phyloP scores from a whole-genome alignment of 2,113 vertebrate genomes.

The Circaetus cinerascens region DNA sequence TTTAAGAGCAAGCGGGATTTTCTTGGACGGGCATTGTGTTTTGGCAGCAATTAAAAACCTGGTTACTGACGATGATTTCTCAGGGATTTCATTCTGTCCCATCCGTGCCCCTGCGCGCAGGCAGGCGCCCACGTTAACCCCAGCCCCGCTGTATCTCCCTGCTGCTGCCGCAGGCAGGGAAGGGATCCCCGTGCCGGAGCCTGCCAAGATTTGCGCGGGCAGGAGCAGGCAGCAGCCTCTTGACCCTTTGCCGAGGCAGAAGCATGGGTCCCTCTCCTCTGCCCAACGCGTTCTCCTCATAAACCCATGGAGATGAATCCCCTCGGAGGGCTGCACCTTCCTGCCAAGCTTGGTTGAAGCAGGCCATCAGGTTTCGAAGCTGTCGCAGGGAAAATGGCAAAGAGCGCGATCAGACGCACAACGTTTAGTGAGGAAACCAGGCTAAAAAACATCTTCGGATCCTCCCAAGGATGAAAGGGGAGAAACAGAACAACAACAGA shows the following conservation, averaged over 20 bases:
- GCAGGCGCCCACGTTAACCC: fast-evolving
- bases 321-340: background rate
- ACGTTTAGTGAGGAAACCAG: background rate
- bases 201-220: fast-evolving
- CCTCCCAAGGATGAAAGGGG: background rate
- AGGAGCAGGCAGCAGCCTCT: background rate
- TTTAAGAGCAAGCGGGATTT: background rate
- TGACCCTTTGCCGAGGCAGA: background rate
- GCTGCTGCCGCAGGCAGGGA: background rate
- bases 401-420: background rate
- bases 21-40: background rate
- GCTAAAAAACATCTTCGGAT: background rate
- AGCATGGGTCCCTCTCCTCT: fast-evolving
- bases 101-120: background rate
- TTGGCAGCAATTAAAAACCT: background rate
- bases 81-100: background rate
- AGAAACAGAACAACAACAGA: fast-evolving
- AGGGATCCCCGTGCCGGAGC: fast-evolving
- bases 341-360: background rate
- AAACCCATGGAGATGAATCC: background rate
- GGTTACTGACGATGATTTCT: background rate
- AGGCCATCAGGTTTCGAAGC: background rate
- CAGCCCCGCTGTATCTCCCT: fast-evolving
- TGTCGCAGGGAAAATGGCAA: background rate
- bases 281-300: background rate